Evolutionary conservation across 2,888 invertebrate species (phyloP).

Genomic region (Hydrotaea diabolus): DNA sequence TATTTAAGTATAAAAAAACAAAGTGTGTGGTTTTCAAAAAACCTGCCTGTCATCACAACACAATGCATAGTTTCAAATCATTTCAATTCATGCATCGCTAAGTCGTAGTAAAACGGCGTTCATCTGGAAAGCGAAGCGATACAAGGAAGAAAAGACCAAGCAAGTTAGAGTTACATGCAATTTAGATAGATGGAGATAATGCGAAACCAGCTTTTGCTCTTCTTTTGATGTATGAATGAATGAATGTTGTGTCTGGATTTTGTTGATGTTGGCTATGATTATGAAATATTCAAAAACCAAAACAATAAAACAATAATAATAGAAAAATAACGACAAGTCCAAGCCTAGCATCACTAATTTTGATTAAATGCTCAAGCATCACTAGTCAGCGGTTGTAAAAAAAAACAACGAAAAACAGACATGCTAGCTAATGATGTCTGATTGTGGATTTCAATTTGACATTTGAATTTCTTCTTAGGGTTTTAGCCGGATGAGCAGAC

Average conservation of each 20-base stretch:
- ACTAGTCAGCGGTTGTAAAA: not conserved
- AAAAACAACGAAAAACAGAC: not conserved
- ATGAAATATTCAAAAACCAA: slow-evolving; percentile 20
- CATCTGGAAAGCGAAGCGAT: too few relatives aligned
- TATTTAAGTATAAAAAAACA: slow-evolving; percentile 39
- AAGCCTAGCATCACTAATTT: not conserved
- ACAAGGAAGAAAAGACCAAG: too few relatives aligned
- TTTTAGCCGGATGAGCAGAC: not conserved
- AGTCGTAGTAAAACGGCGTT: not conserved
- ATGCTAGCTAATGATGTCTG: not conserved
- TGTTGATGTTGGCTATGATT: slow-evolving; percentile 15
- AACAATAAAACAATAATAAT: not conserved
- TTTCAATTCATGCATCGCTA: not conserved
- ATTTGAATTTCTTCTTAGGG: not conserved
- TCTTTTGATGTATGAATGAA: not conserved
- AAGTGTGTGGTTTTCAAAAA: slow-evolving; percentile 51
- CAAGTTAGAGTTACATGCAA: not conserved
- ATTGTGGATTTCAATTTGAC: slow-evolving; percentile 2
- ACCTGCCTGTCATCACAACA: slow-evolving; percentile 3
- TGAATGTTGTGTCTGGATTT: not conserved
- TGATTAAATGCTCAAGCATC: not conserved
- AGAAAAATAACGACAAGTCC: not conserved
- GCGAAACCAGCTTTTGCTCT: not conserved
- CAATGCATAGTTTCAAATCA: not conserved
- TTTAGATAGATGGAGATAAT: not conserved